Percentiles rank a stretch among this genome's conserved stretches.
Conservation (phyloP, 2,888 invertebrate genomes). For the Troides oblongomaculatus region DNA sequence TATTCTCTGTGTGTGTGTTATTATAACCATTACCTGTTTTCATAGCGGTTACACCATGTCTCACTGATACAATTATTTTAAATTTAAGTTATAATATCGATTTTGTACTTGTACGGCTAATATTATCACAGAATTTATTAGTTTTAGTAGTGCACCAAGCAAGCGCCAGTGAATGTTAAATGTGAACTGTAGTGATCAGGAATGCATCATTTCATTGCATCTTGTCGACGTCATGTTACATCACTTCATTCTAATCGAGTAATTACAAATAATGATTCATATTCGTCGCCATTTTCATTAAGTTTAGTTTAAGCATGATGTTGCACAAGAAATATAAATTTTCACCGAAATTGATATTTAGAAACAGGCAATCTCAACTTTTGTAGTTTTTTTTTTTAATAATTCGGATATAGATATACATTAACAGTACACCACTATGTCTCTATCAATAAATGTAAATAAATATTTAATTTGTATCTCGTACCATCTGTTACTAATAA, state of each 20-base stretch:
- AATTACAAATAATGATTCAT: slow-evolving; percentile 11
- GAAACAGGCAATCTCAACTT: not conserved
- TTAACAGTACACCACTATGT: not conserved
- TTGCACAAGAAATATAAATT: slow-evolving; percentile 8
- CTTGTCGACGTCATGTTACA: slow-evolving; percentile 38
- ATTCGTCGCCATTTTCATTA: slow-evolving; percentile 15
- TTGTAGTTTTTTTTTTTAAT: not conserved
- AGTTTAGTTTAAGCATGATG: slow-evolving; percentile 22
- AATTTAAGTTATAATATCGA: not conserved
- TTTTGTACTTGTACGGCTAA: not conserved
- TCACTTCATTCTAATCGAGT: slow-evolving; percentile 6
- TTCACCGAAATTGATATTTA: not conserved
- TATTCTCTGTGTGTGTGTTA: not conserved
- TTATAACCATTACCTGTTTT: not conserved
- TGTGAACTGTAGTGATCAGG: slow-evolving; percentile 71
- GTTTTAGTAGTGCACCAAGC: slow-evolving; percentile 46
- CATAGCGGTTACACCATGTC: not conserved
- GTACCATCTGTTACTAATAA: not conserved
- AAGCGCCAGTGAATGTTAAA: slow-evolving; percentile 61
- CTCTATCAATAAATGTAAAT: not conserved
- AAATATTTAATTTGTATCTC: not conserved
- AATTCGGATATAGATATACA: not conserved
- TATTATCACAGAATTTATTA: slow-evolving; percentile 22
- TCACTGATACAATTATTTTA: not conserved
- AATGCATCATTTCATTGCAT: slow-evolving; percentile 58